These are phyloP conservation scores for Drosophila funebris DNA, from an alignment of 1,140 invertebrate species.

Conservation along the genomic window DNA sequence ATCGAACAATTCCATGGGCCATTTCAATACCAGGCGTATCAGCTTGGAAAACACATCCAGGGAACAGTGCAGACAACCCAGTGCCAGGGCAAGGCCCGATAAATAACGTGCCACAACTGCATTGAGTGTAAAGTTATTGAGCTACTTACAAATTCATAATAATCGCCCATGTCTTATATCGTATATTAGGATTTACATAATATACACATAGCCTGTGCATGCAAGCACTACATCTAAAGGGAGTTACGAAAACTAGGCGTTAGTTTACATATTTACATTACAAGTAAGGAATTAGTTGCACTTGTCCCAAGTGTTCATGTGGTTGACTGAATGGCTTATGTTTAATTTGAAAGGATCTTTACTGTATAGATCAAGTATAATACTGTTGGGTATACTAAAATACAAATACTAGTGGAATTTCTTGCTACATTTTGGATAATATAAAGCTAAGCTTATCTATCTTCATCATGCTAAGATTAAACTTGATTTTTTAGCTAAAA, in stretches of 20 bases:
- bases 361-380: background rate
- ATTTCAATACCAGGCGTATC: conserved; percentile 87
- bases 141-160: conserved; percentile 22
- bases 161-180: background rate
- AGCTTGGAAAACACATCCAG: conserved; percentile 86
- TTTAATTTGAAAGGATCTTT: background rate
- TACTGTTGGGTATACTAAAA: background rate
- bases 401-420: background rate
- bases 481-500: too few species aligned
- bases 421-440: too few species aligned
- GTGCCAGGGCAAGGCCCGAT: conserved; percentile 77
- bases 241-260: background rate
- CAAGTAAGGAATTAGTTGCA: conserved; percentile 9
- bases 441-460: too few species aligned
- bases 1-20: conserved; percentile 91
- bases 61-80: conserved; percentile 83
- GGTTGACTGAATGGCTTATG: background rate
- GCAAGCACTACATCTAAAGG: conserved; percentile 7
- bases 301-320: background rate
- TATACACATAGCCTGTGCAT: conserved; percentile 14
- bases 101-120: conserved; percentile 83
- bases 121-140: conserved; percentile 38
- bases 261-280: conserved; percentile 44
- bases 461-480: too few species aligned
- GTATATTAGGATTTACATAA: background rate